Evolutionary conservation across 2,113 vertebrate species (phyloP).

Genomic region (Tricholaema leucomelas): DNA sequence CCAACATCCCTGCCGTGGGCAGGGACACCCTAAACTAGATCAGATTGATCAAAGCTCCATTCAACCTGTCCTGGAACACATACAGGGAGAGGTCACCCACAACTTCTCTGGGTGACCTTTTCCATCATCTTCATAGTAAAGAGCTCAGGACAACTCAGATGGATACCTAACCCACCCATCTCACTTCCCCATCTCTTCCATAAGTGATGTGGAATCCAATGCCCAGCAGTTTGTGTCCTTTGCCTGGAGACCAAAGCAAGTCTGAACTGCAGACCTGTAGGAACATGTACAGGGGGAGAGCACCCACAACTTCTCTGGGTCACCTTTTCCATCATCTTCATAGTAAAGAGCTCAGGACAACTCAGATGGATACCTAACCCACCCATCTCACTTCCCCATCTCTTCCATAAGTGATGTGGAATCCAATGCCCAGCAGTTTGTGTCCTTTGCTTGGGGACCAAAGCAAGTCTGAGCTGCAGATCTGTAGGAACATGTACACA

Average conservation of each 20-base stretch:
- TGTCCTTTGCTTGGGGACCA: no score
- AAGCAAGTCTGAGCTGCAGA: no score
- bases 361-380: not conserved
- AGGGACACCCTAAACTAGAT: not conserved
- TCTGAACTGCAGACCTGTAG: no score
- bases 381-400: not conserved
- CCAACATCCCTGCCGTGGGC: not conserved
- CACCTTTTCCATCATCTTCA: not conserved
- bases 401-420: not conserved
- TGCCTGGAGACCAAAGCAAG: no score
- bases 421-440: no score
- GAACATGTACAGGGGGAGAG: no score
- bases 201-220: no score
- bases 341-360: not conserved
- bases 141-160: not conserved
- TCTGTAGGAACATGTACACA: no score
- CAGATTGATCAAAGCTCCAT: not conserved
- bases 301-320: no score
- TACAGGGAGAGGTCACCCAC: not conserved
- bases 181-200: not conserved
- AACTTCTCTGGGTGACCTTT: not conserved
- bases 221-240: no score
- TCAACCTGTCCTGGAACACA: not conserved
- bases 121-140: not conserved
- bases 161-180: not conserved